Evolutionary conservation across 2,888 invertebrate genomes (phyloP), one percentile per base, ranked within the genome.

Genomic region (Sarcophaga variegata): DNA sequence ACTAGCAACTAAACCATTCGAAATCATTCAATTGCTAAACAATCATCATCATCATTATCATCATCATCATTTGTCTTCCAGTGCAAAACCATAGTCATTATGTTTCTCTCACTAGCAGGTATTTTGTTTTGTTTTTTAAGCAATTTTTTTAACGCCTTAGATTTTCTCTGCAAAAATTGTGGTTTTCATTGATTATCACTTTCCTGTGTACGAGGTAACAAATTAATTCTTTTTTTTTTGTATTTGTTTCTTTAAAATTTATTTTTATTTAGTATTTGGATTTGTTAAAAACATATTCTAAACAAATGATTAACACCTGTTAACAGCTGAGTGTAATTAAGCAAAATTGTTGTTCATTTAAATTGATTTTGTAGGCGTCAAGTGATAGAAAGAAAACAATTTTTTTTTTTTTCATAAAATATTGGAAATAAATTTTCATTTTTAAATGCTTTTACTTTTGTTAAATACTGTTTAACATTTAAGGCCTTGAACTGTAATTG

Each of bases 191-290:
- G 11, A 4, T 27, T 20, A 27, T n/a, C 60, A 67, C 37, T 77
- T 67, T 17, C 17, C 37, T 37, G 10, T 8, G 10, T 37, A 37
- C 10, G 10, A 10, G 20, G 59, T 17, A 25, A 1, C 27, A 63
- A 66, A 64, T 76, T 2, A 25, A 27, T 63, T 76, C 54, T 22
- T 54, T 14, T 17, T 17, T 59, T 59, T 14, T 64, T 76, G 37
- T 37, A 37, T 37, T 37, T 6, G 25, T 76, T 54, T 66, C 64
- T 66, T 11, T 27, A 54, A n/a, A 54, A 54, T 66, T 54, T 54
- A 66, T 49, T 76, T 60, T 54, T 66, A 66, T 76, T 67, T 67
- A 67, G 59, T 66, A 12, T 77, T 77, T 54, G 37, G 27, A 59
- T 67, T 45, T 37, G 37, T 37, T 8, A 37, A 67, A 60, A 67